Evolutionary conservation across 2,797 vertebrate genomes (phyloP).

Genomic region (Hydrocynus forskahlii): DNA sequence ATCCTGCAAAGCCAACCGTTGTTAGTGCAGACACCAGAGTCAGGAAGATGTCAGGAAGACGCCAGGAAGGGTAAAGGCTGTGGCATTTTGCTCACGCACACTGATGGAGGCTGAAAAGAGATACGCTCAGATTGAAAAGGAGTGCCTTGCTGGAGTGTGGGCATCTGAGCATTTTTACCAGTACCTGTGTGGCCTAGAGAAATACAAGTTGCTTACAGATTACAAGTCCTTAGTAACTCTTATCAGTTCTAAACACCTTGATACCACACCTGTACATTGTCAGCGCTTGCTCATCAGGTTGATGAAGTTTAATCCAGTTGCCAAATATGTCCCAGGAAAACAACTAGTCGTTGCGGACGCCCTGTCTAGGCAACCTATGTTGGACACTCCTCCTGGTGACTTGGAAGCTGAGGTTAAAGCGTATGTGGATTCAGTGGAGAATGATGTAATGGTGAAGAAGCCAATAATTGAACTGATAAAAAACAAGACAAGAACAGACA

Average conservation of each 20-base stretch:
- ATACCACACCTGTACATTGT: constrained; percentile 26
- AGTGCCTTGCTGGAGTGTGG: constrained; percentile 20
- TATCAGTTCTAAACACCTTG: constrained; percentile 7
- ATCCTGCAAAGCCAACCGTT: no score
- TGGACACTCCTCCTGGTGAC: neutral
- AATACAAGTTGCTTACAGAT: constrained; percentile 29
- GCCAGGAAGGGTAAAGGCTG: no score
- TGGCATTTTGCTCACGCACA: no score
- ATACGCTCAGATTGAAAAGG: constrained; percentile 3
- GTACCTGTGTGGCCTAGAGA: constrained; percentile 23
- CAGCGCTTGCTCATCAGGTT: constrained; percentile 35
- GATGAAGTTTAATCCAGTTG: constrained; percentile 38
- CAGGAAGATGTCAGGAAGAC: no score
- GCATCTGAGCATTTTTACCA: constrained; percentile 21
- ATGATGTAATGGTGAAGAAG: no score
- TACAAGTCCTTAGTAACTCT: constrained; percentile 36
- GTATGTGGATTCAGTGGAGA: constrained; percentile 10
- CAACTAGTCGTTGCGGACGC: neutral
- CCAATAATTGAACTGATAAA: no score
- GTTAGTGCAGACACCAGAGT: no score
- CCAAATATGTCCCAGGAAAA: constrained; percentile 18
- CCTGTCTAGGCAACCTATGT: constrained; percentile 27
- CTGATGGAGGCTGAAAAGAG: no score
- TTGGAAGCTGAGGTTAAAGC: constrained; percentile 29
- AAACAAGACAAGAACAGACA: no score